Conservation (phyloP, 1,140 invertebrate species). For the Drosophila varians region DNA sequence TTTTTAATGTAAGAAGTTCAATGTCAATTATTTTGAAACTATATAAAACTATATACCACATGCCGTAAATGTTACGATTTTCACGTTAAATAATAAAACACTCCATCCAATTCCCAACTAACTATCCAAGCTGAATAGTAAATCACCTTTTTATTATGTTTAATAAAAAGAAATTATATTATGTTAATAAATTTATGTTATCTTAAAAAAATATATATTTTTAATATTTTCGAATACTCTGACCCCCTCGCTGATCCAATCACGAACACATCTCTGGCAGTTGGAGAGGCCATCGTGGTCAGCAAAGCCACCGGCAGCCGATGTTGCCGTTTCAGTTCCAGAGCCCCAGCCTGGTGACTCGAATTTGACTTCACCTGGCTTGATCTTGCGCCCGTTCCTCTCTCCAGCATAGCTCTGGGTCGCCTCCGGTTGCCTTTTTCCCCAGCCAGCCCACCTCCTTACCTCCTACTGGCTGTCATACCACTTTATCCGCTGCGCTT, state of each 20-base stretch:
- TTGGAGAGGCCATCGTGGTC: conserved; percentile 44
- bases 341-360: conserved; percentile 34
- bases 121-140: too few species aligned
- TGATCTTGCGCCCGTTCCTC: conserved; percentile 73
- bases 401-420: conserved; percentile 60
- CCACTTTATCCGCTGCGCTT: conserved; percentile 45
- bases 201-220: neutral
- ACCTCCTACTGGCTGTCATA: conserved; percentile 33
- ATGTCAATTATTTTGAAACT: too few species aligned
- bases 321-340: neutral
- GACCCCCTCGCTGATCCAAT: neutral
- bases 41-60: too few species aligned
- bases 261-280: conserved; percentile 33
- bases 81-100: too few species aligned
- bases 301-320: conserved; percentile 69
- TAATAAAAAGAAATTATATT: too few species aligned
- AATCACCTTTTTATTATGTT: too few species aligned
- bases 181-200: neutral
- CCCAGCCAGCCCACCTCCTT: conserved; percentile 1
- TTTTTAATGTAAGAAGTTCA: too few species aligned
- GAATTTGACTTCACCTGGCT: conserved; percentile 57
- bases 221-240: too few species aligned
- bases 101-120: too few species aligned
- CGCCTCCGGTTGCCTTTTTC: conserved; percentile 35
- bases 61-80: too few species aligned